These are phyloP conservation scores for Micropoecilia bifurca DNA, from an alignment of 2,797 vertebrate genomes.

Conservation along the genomic window DNA sequence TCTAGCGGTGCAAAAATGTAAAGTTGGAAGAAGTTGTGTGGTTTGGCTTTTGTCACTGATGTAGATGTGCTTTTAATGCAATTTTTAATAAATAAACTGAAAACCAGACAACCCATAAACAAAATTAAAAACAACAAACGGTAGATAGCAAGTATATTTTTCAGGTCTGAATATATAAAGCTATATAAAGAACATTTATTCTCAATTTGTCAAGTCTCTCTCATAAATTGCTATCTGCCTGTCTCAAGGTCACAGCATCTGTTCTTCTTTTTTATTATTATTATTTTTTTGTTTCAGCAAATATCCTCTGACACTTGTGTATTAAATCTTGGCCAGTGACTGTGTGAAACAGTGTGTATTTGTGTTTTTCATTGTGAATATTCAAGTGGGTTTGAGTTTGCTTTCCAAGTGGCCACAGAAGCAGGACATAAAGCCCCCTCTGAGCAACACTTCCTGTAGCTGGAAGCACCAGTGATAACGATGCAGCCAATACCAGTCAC, in stretches of 20 bases:
- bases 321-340: slow-evolving; percentile 40
- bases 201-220: too few relatives aligned
- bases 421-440: slow-evolving; percentile 42
- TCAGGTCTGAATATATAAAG: too few relatives aligned
- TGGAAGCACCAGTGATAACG: slow-evolving; percentile 69
- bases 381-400: slow-evolving; percentile 40
- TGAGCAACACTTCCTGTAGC: slow-evolving; percentile 57
- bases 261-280: neutral
- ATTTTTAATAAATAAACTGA: neutral
- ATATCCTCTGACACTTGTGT: slow-evolving; percentile 43
- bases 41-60: too few relatives aligned
- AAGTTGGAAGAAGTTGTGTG: too few relatives aligned
- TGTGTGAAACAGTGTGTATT: slow-evolving; percentile 21
- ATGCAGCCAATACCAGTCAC: slow-evolving; percentile 56
- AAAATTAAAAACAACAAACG: neutral
- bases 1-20: too few relatives aligned
- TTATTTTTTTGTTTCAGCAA: slow-evolving; percentile 14
- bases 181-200: too few relatives aligned
- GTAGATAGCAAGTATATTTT: too few relatives aligned
- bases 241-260: slow-evolving; percentile 41
- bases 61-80: too few relatives aligned
- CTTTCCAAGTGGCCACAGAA: slow-evolving; percentile 35
- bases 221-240: slow-evolving; percentile 10
- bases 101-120: neutral
- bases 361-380: slow-evolving; percentile 20